Conservation (phyloP, 64 coral and sea anemone species). For the Cladopsammia gracilis region DNA sequence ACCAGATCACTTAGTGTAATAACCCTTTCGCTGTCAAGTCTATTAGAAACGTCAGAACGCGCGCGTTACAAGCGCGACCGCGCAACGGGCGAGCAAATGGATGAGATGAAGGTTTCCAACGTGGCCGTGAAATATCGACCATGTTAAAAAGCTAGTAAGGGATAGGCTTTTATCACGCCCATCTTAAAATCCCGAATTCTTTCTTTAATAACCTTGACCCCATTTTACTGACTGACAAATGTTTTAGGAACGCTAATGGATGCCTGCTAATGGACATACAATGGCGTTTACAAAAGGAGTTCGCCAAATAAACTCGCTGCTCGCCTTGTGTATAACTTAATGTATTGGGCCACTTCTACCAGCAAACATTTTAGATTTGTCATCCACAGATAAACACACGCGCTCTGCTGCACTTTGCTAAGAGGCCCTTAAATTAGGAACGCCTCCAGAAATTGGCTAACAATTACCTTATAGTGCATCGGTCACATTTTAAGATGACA, state of each 20-base stretch:
- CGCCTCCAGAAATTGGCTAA: conserved; percentile 98
- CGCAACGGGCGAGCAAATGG: conserved; percentile 35
- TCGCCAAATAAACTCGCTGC: conserved; percentile 16
- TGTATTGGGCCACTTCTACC: conserved; percentile 39
- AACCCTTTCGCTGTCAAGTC: conserved; percentile 60
- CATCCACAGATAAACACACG: conserved; percentile 93
- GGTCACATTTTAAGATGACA: conserved; percentile 93
- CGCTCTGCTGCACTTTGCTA: conserved; percentile 80
- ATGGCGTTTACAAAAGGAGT: conserved; percentile 1
- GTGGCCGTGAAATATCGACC: background rate
- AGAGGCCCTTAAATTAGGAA: conserved; percentile 93
- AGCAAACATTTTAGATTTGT: conserved; percentile 70
- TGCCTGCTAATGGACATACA: conserved; percentile 4
- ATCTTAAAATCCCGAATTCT: conserved; percentile 43
- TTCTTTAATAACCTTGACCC: conserved; percentile 56
- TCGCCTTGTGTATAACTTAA: background rate
- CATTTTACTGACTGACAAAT: conserved; percentile 42
- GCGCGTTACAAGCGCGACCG: background rate
- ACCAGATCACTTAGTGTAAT: conserved; percentile 79
- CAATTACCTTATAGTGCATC: conserved; percentile 96
- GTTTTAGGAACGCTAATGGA: conserved; percentile 49
- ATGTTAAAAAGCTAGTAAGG: background rate
- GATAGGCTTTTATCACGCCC: conserved; percentile 45
- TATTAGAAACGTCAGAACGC: conserved; percentile 6
- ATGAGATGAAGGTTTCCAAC: background rate